Base-by-base conservation (phyloP, 1,140 invertebrate genomes). In the Lucilia cuprina region DNA sequence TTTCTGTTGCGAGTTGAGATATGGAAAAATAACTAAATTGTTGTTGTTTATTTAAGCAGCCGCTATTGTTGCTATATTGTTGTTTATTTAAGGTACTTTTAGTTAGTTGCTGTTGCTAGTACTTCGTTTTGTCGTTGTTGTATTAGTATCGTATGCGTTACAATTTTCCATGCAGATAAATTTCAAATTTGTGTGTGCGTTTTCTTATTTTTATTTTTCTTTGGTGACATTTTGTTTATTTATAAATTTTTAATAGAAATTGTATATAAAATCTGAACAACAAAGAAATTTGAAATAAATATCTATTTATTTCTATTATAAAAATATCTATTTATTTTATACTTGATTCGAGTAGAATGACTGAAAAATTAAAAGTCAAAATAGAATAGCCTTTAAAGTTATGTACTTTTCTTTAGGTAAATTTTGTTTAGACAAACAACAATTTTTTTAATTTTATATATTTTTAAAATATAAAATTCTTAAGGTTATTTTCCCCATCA, bases 201-300 rank as follows among this genome's bases (percentile, higher is more conserved):
- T 19, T 75, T 12, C 34, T 30, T 75, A 9, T 60, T 75, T 75
- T 25, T 78, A 9, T 78, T 47, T 70, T 78, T n/a, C 17, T 78
- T 19, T 78, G 75, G 35, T 78, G 75, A 78, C 75, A 19, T 78
- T 78, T 78, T 78, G 75, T 78, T 78, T 78, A 78, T 78, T 78
- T 78, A 47, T 78, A 47, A 47, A 47, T 78, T n/a, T 19, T 78
- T 47, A 35, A 78, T 47, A n/a, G 75, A 78, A 25, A 30, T 5
- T 14, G 7, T 14, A 55, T 13, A 55, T 12, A 70, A 21, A 70
- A 12, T 60, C 19, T 70, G 35, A 41, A 41, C 75, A 47, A 47
- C 14, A 35, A 47, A 78, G 35, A 78, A 78, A 35, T 17, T 17
- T 25, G 17, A 75, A 34, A 78, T 47, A 75, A 34, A 75, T 34